Evolutionary conservation across 2,113 vertebrate genomes (phyloP).

Genomic region (Calonectris borealis): DNA sequence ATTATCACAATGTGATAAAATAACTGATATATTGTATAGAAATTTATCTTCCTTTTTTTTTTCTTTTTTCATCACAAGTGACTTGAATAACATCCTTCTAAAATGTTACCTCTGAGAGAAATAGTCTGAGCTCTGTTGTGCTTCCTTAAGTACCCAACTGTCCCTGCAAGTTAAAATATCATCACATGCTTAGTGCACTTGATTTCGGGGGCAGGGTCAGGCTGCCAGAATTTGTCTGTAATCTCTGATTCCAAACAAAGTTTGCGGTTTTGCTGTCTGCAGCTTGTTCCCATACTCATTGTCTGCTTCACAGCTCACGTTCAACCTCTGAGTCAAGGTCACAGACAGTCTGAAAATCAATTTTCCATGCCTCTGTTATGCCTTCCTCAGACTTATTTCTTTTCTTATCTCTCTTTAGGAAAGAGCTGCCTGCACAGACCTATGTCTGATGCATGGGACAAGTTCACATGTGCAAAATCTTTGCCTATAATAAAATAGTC

Average conservation of each 20-base stretch:
- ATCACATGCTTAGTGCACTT: neutral
- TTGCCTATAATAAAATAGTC: neutral
- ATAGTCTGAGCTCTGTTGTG: neutral
- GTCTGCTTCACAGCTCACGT: neutral
- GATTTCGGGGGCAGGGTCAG: neutral
- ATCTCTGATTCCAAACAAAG: neutral
- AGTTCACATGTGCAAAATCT: neutral
- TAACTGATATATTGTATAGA: neutral
- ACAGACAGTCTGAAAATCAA: slow-evolving; percentile 34
- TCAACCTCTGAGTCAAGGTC: slow-evolving; percentile 34
- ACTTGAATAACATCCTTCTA: neutral
- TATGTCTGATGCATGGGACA: neutral
- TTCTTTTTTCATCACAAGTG: neutral
- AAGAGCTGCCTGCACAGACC: neutral
- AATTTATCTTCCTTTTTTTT: neutral
- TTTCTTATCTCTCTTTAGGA: slow-evolving; percentile 19
- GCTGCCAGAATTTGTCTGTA: neutral
- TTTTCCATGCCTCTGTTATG: neutral
- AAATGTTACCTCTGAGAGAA: neutral
- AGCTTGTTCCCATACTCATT: neutral
- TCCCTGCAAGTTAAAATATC: neutral
- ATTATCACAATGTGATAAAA: neutral
- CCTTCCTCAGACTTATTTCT: slow-evolving; percentile 26
- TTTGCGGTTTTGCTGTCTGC: slow-evolving; percentile 9
- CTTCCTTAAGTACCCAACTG: neutral